These are phyloP conservation scores for Cacoxenus indagator DNA, from an alignment of 2,888 invertebrate genomes.

Conservation along the genomic window DNA sequence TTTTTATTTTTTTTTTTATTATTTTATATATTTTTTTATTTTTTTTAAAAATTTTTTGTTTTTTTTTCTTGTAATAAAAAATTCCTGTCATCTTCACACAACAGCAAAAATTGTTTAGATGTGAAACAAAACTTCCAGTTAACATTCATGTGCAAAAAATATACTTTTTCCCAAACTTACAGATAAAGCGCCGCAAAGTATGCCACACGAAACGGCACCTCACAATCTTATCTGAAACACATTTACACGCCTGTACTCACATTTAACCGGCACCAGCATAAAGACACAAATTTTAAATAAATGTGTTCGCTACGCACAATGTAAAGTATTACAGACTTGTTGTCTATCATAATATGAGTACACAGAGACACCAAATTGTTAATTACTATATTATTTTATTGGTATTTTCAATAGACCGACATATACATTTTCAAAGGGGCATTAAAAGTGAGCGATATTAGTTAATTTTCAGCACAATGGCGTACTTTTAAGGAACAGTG, in stretches of 20 bases:
- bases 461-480: no score
- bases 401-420: no score
- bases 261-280: background rate
- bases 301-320: background rate
- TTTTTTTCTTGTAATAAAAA: background rate
- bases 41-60: no score
- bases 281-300: slow-evolving; percentile 4
- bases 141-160: slow-evolving; percentile 1
- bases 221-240: slow-evolving; percentile 6
- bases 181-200: slow-evolving; percentile 10
- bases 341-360: no score
- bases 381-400: no score
- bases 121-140: slow-evolving; percentile 1
- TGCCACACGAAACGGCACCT: slow-evolving; percentile 6
- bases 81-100: background rate
- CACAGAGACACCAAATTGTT: no score
- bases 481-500: no score
- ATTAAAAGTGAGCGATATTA: no score
- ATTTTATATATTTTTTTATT: no score
- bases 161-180: background rate
- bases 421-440: no score
- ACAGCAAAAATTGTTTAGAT: slow-evolving; percentile 7
- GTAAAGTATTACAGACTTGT: no score
- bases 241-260: background rate
- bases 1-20: no score